These are phyloP conservation scores for Lithophane leautieri DNA, from an alignment of 2,888 invertebrate species.

Conservation along the genomic window DNA sequence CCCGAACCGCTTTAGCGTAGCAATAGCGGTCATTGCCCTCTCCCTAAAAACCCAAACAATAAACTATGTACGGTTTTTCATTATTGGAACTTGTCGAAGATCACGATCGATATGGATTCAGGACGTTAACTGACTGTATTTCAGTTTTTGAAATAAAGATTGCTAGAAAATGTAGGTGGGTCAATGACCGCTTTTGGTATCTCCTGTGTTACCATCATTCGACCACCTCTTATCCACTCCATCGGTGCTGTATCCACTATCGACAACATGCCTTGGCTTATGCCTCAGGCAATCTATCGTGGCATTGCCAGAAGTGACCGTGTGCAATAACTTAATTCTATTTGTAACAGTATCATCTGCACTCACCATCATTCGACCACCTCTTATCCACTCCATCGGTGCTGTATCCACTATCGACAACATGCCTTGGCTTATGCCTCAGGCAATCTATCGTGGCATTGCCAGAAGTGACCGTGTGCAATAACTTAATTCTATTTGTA, in stretches of 20 bases:
- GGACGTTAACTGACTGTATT: too few species aligned
- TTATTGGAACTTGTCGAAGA: too few species aligned
- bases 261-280: slow-evolving; percentile 92
- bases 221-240: slow-evolving; percentile 95
- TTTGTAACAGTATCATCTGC: slow-evolving; percentile 28
- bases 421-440: slow-evolving; percentile 91
- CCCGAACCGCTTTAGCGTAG: too few species aligned
- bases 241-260: slow-evolving; percentile 97
- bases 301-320: slow-evolving; percentile 81
- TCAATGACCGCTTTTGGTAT: neutral
- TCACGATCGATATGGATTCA: too few species aligned
- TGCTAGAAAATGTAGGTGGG: too few species aligned
- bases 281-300: slow-evolving; percentile 87
- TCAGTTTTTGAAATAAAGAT: too few species aligned
- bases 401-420: slow-evolving; percentile 96
- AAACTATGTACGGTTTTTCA: too few species aligned
- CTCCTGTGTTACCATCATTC: slow-evolving; percentile 88
- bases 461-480: slow-evolving; percentile 74
- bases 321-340: neutral
- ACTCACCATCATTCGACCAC: slow-evolving; percentile 92
- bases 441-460: slow-evolving; percentile 86
- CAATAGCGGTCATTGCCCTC: too few species aligned
- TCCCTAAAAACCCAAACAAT: too few species aligned
- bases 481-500: neutral
- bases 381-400: slow-evolving; percentile 95